These are phyloP conservation scores for Steinernema khuongi DNA, from an alignment of 1,140 invertebrate species.

Conservation along the genomic window DNA sequence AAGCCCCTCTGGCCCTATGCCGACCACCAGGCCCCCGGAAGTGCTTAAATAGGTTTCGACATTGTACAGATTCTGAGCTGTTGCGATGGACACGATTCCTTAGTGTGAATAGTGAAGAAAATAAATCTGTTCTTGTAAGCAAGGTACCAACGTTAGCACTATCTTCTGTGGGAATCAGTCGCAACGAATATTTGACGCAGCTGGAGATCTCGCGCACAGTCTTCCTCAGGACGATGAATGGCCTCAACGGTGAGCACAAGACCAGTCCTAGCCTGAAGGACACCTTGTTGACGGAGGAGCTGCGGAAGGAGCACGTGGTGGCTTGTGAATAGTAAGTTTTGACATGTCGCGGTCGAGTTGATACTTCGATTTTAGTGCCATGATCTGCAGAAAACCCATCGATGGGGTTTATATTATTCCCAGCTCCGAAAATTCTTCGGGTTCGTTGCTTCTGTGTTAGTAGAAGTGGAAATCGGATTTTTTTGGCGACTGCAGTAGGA, in stretches of 20 bases:
- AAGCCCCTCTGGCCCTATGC: slow-evolving; percentile 43
- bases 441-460: background rate
- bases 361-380: background rate
- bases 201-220: too few relatives aligned
- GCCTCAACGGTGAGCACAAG: too few relatives aligned
- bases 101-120: slow-evolving; percentile 7
- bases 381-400: background rate
- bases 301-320: background rate
- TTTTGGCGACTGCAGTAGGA: too few relatives aligned
- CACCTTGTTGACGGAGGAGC: background rate
- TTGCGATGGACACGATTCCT: background rate
- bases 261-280: too few relatives aligned
- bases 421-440: background rate
- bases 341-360: background rate
- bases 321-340: background rate
- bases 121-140: slow-evolving; percentile 12
- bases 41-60: slow-evolving; percentile 21
- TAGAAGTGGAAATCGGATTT: too few relatives aligned
- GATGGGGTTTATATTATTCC: background rate
- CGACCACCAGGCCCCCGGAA: slow-evolving; percentile 39
- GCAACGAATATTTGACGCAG: too few relatives aligned
- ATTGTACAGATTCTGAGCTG: slow-evolving; percentile 11
- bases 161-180: too few relatives aligned
- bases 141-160: too few relatives aligned
- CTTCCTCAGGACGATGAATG: too few relatives aligned